phyloP scores from a whole-genome alignment of 2,888 invertebrate species.

The Drosophila greeni region DNA sequence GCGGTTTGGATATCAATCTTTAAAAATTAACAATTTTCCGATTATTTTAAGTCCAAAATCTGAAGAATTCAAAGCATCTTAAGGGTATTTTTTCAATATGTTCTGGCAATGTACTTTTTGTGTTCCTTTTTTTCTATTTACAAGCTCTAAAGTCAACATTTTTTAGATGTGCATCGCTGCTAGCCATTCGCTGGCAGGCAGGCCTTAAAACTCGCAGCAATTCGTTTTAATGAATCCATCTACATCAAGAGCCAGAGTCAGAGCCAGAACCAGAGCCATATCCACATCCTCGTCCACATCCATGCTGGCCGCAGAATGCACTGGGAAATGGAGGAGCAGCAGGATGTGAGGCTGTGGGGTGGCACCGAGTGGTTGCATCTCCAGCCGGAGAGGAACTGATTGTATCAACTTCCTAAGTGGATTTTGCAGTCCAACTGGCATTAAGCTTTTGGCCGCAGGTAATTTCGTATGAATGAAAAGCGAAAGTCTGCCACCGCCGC shows the following conservation, averaged over 20 bases:
- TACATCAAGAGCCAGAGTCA: slow-evolving; percentile 22
- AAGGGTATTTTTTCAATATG: neutral
- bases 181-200: slow-evolving; percentile 28
- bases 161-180: slow-evolving; percentile 17
- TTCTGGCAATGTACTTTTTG: neutral
- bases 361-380: slow-evolving; percentile 33
- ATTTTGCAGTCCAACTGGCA: slow-evolving; percentile 75
- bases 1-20: neutral
- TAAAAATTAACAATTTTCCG: too few relatives aligned
- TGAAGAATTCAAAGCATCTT: neutral
- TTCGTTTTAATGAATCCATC: slow-evolving; percentile 75
- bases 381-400: slow-evolving; percentile 64
- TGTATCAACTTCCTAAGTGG: slow-evolving; percentile 74
- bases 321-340: slow-evolving; percentile 21
- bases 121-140: accelerated
- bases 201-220: slow-evolving; percentile 69
- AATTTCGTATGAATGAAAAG: slow-evolving; percentile 75
- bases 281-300: slow-evolving; percentile 21
- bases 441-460: slow-evolving; percentile 75
- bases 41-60: neutral
- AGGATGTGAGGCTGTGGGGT: slow-evolving; percentile 8
- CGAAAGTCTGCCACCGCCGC: slow-evolving; percentile 54
- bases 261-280: slow-evolving; percentile 8
- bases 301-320: slow-evolving; percentile 54
- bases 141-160: neutral